Evolutionary conservation across 2,113 vertebrate species (phyloP).

Genomic region (Gadus macrocephalus): DNA sequence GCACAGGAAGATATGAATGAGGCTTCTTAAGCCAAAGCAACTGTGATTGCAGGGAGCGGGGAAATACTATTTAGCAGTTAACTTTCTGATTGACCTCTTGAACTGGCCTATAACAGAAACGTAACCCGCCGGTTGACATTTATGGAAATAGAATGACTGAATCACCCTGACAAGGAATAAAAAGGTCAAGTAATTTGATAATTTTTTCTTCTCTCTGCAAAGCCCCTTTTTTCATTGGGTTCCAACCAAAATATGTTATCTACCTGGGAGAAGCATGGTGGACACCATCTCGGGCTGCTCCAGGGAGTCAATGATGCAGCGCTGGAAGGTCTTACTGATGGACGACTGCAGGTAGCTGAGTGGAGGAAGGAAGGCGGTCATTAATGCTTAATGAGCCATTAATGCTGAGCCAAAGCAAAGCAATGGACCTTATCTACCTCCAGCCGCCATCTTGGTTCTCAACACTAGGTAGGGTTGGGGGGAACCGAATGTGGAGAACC

Average conservation of each 20-base stretch:
- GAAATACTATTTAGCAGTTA: no score
- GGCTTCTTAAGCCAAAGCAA: not conserved
- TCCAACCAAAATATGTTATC: not conserved
- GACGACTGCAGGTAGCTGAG: constrained; percentile 86
- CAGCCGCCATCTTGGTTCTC: not conserved
- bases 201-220: no score
- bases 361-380: constrained; percentile 12
- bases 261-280: constrained; percentile 70
- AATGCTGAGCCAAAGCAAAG: not conserved
- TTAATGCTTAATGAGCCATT: constrained; percentile 1
- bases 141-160: not conserved
- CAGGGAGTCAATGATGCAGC: constrained; percentile 61
- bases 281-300: constrained; percentile 65
- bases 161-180: no score
- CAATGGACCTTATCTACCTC: not conserved
- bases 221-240: not conserved
- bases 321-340: constrained; percentile 68
- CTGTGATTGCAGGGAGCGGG: not conserved
- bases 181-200: no score
- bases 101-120: no score
- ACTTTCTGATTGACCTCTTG: no score
- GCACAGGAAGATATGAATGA: constrained; percentile 15
- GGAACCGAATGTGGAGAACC: no score
- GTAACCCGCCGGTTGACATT: no score
- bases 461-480: not conserved